Conservation (phyloP, 1,140 invertebrate genomes). For the Listronotus oregonensis region DNA sequence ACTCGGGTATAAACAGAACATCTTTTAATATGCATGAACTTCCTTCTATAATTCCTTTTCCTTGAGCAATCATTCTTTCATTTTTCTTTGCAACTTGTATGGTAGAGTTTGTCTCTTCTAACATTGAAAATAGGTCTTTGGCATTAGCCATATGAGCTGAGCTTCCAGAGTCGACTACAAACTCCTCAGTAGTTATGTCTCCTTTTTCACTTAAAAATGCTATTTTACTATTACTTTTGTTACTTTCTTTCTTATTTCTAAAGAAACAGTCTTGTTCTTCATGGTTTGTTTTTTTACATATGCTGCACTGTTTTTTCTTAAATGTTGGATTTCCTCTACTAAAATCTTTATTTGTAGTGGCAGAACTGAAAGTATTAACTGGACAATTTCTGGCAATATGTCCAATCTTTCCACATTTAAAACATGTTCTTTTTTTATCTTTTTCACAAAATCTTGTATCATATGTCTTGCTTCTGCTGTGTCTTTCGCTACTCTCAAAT, state of each 20-base stretch:
- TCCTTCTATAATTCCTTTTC: not conserved
- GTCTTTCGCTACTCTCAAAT: too few species aligned
- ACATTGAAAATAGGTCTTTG: not conserved
- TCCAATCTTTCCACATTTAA: not conserved
- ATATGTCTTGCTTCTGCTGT: too few species aligned
- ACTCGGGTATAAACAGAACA: too few species aligned
- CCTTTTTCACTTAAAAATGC: not conserved
- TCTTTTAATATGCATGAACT: too few species aligned
- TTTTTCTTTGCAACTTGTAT: constrained; percentile 7
- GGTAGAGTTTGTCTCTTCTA: not conserved
- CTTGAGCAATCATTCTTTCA: constrained; percentile 3
- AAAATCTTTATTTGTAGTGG: too few species aligned
- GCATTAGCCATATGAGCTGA: constrained; percentile 7
- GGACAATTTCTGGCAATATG: not conserved
- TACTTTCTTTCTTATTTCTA: constrained; percentile 1
- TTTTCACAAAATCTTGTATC: too few species aligned
- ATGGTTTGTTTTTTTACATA: constrained; percentile 11
- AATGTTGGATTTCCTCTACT: too few species aligned
- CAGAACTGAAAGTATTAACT: too few species aligned
- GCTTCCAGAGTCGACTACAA: constrained; percentile 17
- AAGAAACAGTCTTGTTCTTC: constrained; percentile 21
- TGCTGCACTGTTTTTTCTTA: not conserved
- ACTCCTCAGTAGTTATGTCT: not conserved
- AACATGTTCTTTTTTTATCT: not conserved
- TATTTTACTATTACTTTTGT: constrained; percentile 14